Conservation (phyloP, 2,888 invertebrate species). For the Pharmacophagus antenor region DNA sequence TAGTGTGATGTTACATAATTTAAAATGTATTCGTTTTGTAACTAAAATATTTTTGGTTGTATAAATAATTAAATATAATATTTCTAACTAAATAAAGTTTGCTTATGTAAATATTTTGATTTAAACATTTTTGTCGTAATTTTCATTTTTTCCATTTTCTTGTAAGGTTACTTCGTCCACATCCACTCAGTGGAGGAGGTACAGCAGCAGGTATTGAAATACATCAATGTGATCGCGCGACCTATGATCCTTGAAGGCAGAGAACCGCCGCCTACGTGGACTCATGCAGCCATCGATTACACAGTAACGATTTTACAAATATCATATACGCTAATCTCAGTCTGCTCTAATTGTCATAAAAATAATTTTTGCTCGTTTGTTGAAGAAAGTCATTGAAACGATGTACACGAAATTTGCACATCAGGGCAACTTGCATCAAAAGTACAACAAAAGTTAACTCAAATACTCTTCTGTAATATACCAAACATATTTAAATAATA, state of each 20-base stretch:
- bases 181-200: constrained; percentile 97
- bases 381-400: too few species aligned
- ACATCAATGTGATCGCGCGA: constrained; percentile 95
- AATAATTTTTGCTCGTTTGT: not conserved
- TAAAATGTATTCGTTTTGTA: too few species aligned
- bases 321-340: not conserved
- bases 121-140: not conserved
- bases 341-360: not conserved
- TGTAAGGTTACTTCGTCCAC: constrained; percentile 93
- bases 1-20: too few species aligned
- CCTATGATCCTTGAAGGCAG: constrained; percentile 88
- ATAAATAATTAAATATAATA: too few species aligned
- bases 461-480: not conserved
- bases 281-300: constrained; percentile 94
- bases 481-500: not conserved
- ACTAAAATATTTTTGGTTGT: too few species aligned
- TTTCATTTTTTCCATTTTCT: not conserved
- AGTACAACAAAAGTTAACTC: too few species aligned
- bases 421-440: too few species aligned
- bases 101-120: not conserved
- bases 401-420: too few species aligned
- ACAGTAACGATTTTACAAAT: constrained; percentile 81
- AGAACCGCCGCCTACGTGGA: constrained; percentile 94
- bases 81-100: too few species aligned
- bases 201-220: constrained; percentile 96